Percentiles rank a stretch among this genome's conserved stretches.
Conservation (phyloP, 2,888 invertebrate species). For the Adineta ricciae region DNA sequence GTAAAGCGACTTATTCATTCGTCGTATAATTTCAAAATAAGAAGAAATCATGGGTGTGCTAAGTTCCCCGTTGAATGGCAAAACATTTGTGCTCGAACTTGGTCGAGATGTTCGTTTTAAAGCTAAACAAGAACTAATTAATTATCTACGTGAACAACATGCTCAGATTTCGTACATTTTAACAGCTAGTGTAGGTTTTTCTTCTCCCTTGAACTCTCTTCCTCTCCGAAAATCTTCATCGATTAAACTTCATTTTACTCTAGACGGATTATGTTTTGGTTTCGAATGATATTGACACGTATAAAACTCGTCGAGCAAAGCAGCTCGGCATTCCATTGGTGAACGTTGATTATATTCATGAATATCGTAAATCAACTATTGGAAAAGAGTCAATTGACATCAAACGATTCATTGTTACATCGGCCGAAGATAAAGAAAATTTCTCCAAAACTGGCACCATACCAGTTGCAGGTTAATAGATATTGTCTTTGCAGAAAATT, state of each 20-base stretch:
- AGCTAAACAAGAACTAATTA: neutral
- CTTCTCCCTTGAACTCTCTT: no score
- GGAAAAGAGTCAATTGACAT: neutral
- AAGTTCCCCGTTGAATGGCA: neutral
- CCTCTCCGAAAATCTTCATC: no score
- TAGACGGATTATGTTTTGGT: slow-evolving; percentile 14
- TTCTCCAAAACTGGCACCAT: neutral
- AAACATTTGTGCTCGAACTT: neutral
- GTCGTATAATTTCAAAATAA: no score
- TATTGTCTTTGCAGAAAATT: neutral
- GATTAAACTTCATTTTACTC: neutral
- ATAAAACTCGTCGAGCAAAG: slow-evolving; percentile 10
- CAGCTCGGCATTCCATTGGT: neutral
- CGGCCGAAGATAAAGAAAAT: neutral
- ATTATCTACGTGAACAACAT: slow-evolving; percentile 1
- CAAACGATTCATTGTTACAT: neutral
- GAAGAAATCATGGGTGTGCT: no score
- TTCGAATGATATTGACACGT: neutral
- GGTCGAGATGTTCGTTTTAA: neutral
- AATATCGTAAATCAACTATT: neutral
- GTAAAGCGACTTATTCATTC: neutral
- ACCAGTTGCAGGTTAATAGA: neutral
- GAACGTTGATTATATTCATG: neutral
- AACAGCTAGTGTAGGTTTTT: neutral
- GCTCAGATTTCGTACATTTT: neutral